phyloP scores from a whole-genome alignment of 1,140 invertebrate species.

The Zaprionus nigranus region DNA sequence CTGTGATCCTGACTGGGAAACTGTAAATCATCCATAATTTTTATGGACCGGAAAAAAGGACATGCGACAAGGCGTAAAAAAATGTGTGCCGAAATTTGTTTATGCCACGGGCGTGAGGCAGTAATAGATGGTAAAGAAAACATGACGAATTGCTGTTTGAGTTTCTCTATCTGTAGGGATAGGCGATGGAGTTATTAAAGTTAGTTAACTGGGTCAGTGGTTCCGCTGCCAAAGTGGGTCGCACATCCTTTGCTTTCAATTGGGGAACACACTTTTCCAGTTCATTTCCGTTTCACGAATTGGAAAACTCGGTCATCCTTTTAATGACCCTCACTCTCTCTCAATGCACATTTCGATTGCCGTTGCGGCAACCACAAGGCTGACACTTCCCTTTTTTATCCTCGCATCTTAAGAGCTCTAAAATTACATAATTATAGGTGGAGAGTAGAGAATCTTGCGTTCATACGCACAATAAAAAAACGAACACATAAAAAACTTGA shows the following conservation, averaged over 20 bases:
- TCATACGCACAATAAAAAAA: conserved; percentile 39
- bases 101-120: conserved; percentile 7
- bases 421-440: conserved; percentile 79
- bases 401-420: conserved; percentile 54
- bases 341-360: conserved; percentile 11
- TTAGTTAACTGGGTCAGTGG: conserved; percentile 49
- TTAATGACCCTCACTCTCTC: background rate
- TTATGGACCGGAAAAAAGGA: conserved; percentile 46
- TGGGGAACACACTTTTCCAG: conserved; percentile 53
- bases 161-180: background rate
- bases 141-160: conserved; percentile 9
- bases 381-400: conserved; percentile 69
- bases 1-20: conserved; percentile 68
- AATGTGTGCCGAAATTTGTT: conserved; percentile 43
- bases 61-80: conserved; percentile 50
- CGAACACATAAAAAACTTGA: conserved; percentile 72
- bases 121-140: background rate
- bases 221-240: conserved; percentile 53
- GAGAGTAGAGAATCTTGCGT: conserved; percentile 25
- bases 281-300: conserved; percentile 66
- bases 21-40: conserved; percentile 46
- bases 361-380: conserved; percentile 28
- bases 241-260: conserved; percentile 52
- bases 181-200: background rate
- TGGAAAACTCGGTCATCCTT: conserved; percentile 42